phyloP scores from a whole-genome alignment of 37 sponge, comb jelly and placozoan genomes.

The Chondrilla cf. caribensis region DNA sequence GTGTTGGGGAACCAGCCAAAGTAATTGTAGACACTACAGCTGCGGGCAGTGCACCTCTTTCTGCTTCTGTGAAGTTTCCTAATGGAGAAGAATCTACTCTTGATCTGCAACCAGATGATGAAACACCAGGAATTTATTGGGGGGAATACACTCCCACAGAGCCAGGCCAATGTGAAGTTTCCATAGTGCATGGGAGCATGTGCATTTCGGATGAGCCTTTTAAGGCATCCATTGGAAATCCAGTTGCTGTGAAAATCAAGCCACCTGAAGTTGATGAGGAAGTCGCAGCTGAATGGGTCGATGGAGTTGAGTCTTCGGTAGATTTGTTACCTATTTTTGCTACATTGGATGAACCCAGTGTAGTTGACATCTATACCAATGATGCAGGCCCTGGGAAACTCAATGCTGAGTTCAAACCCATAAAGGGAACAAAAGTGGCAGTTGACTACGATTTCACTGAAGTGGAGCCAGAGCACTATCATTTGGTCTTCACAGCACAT shows the following conservation, averaged over 20 bases:
- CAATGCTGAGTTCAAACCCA: constrained; percentile 19
- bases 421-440: not conserved
- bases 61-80: constrained; percentile 62
- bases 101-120: not conserved
- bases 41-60: constrained; percentile 69
- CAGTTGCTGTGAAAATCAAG: not conserved
- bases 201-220: constrained; percentile 45
- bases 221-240: not conserved
- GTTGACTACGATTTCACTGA: constrained; percentile 27
- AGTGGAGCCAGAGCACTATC: constrained; percentile 47
- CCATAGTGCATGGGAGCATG: constrained; percentile 71
- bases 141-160: constrained; percentile 55
- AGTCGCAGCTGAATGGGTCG: constrained; percentile 4
- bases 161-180: constrained; percentile 67
- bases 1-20: constrained; percentile 56
- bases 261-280: constrained; percentile 20
- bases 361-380: constrained; percentile 37
- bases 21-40: constrained; percentile 72
- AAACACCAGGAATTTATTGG: not conserved
- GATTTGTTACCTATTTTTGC: constrained; percentile 14
- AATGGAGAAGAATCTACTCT: constrained; percentile 39
- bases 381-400: constrained; percentile 58
- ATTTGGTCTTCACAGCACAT: constrained; percentile 55
- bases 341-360: constrained; percentile 40
- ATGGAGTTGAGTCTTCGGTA: not conserved